Percentiles rank a stretch among this genome's conserved stretches.
These are phyloP conservation scores for Tachycineta bicolor DNA, from an alignment of 2,113 vertebrate genomes.

Conservation along the genomic window DNA sequence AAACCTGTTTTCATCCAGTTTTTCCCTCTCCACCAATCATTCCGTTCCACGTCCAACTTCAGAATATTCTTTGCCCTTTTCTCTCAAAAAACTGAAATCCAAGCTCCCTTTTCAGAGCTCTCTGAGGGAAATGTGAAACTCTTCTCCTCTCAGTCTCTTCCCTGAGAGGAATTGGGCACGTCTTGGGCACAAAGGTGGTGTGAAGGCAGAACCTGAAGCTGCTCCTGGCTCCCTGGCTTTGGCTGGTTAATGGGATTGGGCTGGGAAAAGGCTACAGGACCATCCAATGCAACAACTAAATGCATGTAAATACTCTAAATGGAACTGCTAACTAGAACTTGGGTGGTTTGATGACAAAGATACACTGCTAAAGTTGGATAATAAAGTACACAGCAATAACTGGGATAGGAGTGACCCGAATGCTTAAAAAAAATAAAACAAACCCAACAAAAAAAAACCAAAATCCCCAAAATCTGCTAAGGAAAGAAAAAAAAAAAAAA, in stretches of 20 bases:
- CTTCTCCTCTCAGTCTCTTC: background rate
- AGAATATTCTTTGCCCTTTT: background rate
- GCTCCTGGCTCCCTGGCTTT: background rate
- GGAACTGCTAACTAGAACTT: constrained; percentile 13
- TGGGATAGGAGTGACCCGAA: constrained; percentile 61
- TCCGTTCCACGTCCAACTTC: background rate
- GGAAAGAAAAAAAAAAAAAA: background rate
- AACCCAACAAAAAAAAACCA: background rate
- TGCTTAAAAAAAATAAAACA: background rate
- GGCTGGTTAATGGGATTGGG: background rate
- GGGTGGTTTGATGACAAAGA: constrained; percentile 27
- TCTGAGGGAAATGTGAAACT: background rate
- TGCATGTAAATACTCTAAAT: background rate
- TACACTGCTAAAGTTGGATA: constrained; percentile 18
- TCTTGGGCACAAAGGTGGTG: background rate
- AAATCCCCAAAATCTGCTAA: constrained; percentile 41
- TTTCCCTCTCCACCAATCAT: background rate
- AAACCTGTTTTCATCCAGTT: background rate
- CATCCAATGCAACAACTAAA: constrained; percentile 2
- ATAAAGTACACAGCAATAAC: constrained; percentile 50
- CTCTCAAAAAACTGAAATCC: background rate
- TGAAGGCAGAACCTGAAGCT: background rate
- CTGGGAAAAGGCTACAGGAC: background rate
- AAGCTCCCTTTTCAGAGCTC: background rate
- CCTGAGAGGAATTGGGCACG: background rate